Conservation (phyloP, 92 coral and sea anemone species). For the Plumapathes pennacea region DNA sequence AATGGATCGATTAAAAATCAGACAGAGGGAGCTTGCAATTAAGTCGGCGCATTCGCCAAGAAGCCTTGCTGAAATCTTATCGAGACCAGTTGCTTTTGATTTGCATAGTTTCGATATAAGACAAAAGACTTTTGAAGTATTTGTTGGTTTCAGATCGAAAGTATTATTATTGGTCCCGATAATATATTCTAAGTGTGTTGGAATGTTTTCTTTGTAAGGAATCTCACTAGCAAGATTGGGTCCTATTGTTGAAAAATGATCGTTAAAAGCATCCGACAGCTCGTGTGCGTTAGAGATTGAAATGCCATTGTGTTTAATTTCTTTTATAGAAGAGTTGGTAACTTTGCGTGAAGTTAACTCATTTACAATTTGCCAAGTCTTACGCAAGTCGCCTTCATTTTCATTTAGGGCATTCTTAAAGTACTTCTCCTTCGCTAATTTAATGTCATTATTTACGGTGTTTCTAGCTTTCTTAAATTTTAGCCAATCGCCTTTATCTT, state of each 20-base stretch:
- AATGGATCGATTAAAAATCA: conserved; percentile 38
- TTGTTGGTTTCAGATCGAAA: conserved; percentile 15
- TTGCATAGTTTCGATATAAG: conserved; percentile 53
- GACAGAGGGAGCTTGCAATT: conserved; percentile 24
- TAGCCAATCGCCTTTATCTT: conserved; percentile 14
- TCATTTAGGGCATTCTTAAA: conserved; percentile 34
- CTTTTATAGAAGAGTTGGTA: conserved; percentile 35
- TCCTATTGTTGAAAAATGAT: conserved; percentile 37
- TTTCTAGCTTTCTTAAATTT: conserved; percentile 35
- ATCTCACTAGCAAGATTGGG: conserved; percentile 18
- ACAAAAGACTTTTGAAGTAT: conserved; percentile 30
- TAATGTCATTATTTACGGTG: conserved; percentile 33
- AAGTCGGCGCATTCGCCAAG: conserved; percentile 54
- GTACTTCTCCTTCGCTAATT: conserved; percentile 26
- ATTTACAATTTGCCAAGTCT: conserved; percentile 44
- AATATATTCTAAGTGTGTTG: conserved; percentile 7
- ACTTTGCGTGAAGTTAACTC: conserved; percentile 36
- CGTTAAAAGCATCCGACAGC: conserved; percentile 33
- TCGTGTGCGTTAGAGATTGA: conserved; percentile 14
- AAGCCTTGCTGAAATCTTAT: conserved; percentile 49
- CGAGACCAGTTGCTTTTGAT: conserved; percentile 58
- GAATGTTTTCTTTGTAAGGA: not conserved
- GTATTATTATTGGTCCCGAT: conserved; percentile 3
- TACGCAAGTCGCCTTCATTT: conserved; percentile 21
- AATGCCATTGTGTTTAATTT: conserved; percentile 3